These are phyloP conservation scores for Heterohyrax brucei DNA, from an alignment of 2,797 vertebrate genomes.

Conservation along the genomic window DNA sequence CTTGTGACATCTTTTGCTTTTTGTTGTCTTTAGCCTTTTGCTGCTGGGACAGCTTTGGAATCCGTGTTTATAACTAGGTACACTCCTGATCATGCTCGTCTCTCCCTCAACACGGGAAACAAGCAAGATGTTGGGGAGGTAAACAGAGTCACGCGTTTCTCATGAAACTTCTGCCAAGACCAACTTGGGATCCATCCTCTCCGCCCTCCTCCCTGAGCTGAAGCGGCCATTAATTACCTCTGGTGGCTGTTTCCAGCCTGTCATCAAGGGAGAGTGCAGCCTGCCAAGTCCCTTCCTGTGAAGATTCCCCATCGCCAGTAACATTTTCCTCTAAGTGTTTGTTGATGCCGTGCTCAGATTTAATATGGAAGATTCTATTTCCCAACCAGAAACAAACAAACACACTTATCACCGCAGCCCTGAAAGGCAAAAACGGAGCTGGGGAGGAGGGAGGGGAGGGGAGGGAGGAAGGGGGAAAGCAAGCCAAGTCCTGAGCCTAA, in stretches of 20 bases:
- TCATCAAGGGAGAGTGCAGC: constrained; percentile 87
- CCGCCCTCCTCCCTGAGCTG: constrained; percentile 82
- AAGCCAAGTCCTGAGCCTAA: constrained; percentile 92
- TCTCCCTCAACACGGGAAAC: not conserved
- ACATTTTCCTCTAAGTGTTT: constrained; percentile 90
- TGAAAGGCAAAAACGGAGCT: constrained; percentile 83
- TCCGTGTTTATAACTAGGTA: constrained; percentile 77
- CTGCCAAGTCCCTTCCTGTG: constrained; percentile 91
- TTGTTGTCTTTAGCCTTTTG: constrained; percentile 89
- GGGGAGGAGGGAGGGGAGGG: too few relatives aligned
- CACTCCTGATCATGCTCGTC: not conserved
- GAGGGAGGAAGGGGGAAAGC: constrained; percentile 88
- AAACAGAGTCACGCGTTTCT: constrained; percentile 63
- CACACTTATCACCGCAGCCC: constrained; percentile 94
- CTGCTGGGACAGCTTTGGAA: constrained; percentile 79
- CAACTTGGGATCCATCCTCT: constrained; percentile 84
- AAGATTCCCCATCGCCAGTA: constrained; percentile 90
- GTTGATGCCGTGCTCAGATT: constrained; percentile 91
- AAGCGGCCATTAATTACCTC: constrained; percentile 92
- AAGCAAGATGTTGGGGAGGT: constrained; percentile 73
- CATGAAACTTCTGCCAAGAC: constrained; percentile 90
- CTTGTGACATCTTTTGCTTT: constrained; percentile 93
- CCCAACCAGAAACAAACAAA: constrained; percentile 92
- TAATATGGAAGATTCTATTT: constrained; percentile 91
- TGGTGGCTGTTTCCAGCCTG: constrained; percentile 90